A percentile compares a stretch with the other conserved stretches of the same genome.
These are phyloP conservation scores for Chironomus striatipennis DNA, from an alignment of 1,140 invertebrate species.

Conservation along the genomic window DNA sequence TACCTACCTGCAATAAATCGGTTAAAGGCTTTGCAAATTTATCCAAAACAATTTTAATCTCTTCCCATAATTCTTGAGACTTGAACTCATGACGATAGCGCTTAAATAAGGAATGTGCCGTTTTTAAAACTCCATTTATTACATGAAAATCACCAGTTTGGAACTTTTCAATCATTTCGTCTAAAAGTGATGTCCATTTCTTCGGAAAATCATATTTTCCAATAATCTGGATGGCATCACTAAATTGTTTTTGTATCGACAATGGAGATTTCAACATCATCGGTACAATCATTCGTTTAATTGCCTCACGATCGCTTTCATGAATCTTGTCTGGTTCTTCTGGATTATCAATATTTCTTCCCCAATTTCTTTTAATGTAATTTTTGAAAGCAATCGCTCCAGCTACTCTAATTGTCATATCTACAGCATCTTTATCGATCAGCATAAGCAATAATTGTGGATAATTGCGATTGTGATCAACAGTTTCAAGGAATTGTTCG, in stretches of 20 bases:
- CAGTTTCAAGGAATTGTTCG: slow-evolving; percentile 84
- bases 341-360: slow-evolving; percentile 53
- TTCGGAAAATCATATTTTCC: slow-evolving; percentile 89
- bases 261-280: slow-evolving; percentile 88
- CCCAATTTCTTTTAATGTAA: slow-evolving; percentile 92
- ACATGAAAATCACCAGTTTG: slow-evolving; percentile 84
- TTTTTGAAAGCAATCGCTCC: slow-evolving; percentile 95
- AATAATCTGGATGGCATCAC: slow-evolving; percentile 92
- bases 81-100: slow-evolving; percentile 94
- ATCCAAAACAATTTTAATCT: slow-evolving; percentile 94
- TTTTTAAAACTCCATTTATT: slow-evolving; percentile 90
- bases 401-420: slow-evolving; percentile 73
- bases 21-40: slow-evolving; percentile 90
- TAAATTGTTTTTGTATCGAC: slow-evolving; percentile 86
- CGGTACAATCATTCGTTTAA: slow-evolving; percentile 82
- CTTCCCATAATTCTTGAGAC: slow-evolving; percentile 86
- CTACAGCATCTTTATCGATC: slow-evolving; percentile 67
- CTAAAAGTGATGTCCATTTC: slow-evolving; percentile 85
- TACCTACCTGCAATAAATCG: slow-evolving; percentile 73
- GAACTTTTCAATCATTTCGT: slow-evolving; percentile 89
- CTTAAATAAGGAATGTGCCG: slow-evolving; percentile 93
- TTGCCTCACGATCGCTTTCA: slow-evolving; percentile 60
- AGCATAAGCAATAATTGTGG: slow-evolving; percentile 75
- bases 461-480: slow-evolving; percentile 88
- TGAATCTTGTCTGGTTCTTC: slow-evolving; percentile 75